Conservation (phyloP, 2,888 invertebrate species). For the Eristalis intricaria region DNA sequence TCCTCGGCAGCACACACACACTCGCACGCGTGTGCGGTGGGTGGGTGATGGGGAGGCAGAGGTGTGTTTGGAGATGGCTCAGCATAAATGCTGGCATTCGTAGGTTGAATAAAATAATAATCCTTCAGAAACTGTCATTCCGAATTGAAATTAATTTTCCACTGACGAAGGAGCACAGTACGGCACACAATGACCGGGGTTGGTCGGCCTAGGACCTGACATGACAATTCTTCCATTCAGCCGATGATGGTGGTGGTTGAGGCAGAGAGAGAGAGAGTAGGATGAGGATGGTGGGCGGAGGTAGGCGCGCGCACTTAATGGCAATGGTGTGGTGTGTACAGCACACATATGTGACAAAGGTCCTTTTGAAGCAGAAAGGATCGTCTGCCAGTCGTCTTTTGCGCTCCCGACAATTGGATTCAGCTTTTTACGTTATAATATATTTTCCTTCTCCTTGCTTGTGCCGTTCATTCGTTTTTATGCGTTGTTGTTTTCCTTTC, state of each 20-base stretch:
- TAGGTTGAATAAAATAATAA: constrained; percentile 67
- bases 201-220: constrained; percentile 20
- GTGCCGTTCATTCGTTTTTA: constrained; percentile 22
- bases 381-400: constrained; percentile 30
- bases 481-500: constrained; percentile 28
- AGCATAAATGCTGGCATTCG: constrained; percentile 28
- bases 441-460: neutral
- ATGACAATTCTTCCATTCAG: constrained; percentile 59
- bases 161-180: constrained; percentile 17
- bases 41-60: neutral
- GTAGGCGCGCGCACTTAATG: constrained; percentile 4
- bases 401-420: constrained; percentile 48
- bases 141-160: constrained; percentile 70
- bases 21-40: constrained; percentile 1
- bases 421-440: constrained; percentile 1
- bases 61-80: constrained; percentile 29
- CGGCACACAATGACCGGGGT: neutral
- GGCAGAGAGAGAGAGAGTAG: neutral
- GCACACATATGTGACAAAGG: constrained; percentile 45
- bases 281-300: neutral
- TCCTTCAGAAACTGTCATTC: constrained; percentile 70
- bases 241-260: constrained; percentile 17
- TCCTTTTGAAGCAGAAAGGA: constrained; percentile 24
- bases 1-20: neutral
- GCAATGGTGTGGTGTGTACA: neutral